Evolutionary conservation across 2,113 vertebrate genomes (phyloP), one percentile per base, ranked within the genome.

Genomic region (Halcyon senegalensis): DNA sequence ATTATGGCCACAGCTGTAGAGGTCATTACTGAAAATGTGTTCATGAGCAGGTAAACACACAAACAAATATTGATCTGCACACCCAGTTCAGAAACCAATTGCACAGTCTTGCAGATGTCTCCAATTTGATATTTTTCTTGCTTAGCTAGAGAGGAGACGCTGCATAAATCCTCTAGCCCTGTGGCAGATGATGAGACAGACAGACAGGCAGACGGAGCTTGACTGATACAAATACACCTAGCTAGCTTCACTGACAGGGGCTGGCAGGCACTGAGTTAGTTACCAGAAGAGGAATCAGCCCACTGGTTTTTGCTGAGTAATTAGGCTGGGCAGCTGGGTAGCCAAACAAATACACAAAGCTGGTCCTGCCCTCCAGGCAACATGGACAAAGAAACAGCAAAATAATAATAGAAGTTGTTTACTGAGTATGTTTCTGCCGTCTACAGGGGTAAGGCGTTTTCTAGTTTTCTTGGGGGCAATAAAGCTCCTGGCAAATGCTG

Each of bases 311-410:
- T 74, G 73, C 85, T 93, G 93, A 90, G 66, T 63, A 74, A 88
- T 31, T 74, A 56, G 51, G 44, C 70, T 82, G 70, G 74, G 74
- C 66, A 82, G 19, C 7, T 78, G 68, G 28, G 63, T 20, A 95
- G 46, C 55, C 79, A 75, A 81, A 77, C 37, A 39, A 85, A 78
- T 28, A 9, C 13, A 2, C 33, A 46, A 31, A 88, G 46, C 83
- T 84, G 83, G 55, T n/a, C 87, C 83, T 90, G 73, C 68, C 94
- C 76, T 90, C 41, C 68, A 58, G 90, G 94, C 82, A 95, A 37
- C 59, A 9, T 0, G 6, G 87, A 51, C 93, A 94, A 90, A 95
- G 72, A 59, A 74, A 77, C 10, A 83, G 44, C 50, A 48, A 27
- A 67, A 60, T 88, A 78, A 46, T 74, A 44, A 31, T 28, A 37